phyloP scores from a whole-genome alignment of 2,113 vertebrate genomes.

The Callocephalon fimbriatum region DNA sequence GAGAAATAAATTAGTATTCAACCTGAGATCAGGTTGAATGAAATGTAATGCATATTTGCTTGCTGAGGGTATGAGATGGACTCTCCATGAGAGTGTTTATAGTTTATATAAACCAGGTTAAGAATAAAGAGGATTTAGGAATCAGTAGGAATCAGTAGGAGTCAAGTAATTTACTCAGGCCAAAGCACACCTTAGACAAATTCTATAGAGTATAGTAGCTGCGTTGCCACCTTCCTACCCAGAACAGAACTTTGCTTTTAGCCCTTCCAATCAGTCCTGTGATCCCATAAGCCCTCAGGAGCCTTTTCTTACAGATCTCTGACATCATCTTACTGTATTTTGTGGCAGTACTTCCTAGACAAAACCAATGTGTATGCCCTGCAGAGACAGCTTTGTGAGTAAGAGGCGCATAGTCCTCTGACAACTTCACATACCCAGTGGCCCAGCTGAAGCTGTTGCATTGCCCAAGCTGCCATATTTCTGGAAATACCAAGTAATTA shows the following conservation, averaged over 20 bases:
- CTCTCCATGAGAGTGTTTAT: not conserved
- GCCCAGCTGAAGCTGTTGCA: not conserved
- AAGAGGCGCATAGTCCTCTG: accelerated
- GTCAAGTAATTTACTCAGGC: not conserved
- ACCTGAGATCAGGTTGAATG: not conserved
- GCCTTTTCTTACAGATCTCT: not conserved
- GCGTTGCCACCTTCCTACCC: not conserved
- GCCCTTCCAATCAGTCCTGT: not conserved
- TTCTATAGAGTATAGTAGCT: not conserved
- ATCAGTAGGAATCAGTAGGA: not conserved
- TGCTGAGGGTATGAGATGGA: not conserved
- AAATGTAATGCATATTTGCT: not conserved
- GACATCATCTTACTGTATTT: not conserved
- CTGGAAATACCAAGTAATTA: not conserved
- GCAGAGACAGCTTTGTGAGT: not conserved
- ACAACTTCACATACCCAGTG: not conserved
- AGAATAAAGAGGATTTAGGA: not conserved
- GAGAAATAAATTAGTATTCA: not conserved
- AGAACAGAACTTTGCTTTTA: not conserved
- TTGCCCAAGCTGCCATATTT: not conserved
- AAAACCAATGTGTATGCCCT: not conserved
- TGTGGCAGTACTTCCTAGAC: not conserved
- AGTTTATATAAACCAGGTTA: not conserved
- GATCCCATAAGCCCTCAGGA: not conserved
- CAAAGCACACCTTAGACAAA: not conserved